Percentiles rank a stretch among this genome's conserved stretches.
Evolutionary conservation across 2,888 invertebrate genomes (phyloP).

Genomic region (Fissipunctia ypsillon): DNA sequence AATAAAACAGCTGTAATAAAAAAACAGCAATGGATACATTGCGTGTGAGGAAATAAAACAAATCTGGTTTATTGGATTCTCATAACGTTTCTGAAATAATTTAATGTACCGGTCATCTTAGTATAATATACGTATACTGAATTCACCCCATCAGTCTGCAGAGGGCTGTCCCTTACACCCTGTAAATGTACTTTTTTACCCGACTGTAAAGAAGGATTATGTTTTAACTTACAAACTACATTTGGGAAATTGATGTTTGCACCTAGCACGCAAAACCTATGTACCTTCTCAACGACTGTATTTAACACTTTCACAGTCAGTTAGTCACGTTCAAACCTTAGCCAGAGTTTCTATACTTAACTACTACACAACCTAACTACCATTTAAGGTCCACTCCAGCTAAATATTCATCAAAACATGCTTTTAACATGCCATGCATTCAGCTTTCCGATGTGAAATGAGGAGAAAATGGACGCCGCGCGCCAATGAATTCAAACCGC

Average conservation of each 20-base stretch:
- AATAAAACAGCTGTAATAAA: too few relatives aligned
- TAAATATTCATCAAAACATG: constrained; percentile 62
- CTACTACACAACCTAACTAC: constrained; percentile 16
- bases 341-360: constrained; percentile 31
- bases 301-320: constrained; percentile 40
- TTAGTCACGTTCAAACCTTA: constrained; percentile 24
- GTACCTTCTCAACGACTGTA: neutral
- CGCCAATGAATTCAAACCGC: constrained; percentile 62
- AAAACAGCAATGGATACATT: too few relatives aligned
- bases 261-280: neutral
- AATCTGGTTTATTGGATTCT: too few relatives aligned
- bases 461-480: constrained; percentile 66
- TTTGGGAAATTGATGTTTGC: neutral
- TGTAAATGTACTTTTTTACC: neutral
- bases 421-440: constrained; percentile 58
- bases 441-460: constrained; percentile 74
- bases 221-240: neutral
- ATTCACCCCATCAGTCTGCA: too few relatives aligned
- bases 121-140: too few relatives aligned
- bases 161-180: too few relatives aligned
- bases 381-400: constrained; percentile 27
- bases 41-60: too few relatives aligned
- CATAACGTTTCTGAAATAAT: too few relatives aligned
- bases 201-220: neutral
- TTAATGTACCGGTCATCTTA: too few relatives aligned